Evolutionary conservation across 2,113 vertebrate species (phyloP), one percentile per base, ranked within the genome.

Genomic region (Rhynchopsitta pachyrhyncha): DNA sequence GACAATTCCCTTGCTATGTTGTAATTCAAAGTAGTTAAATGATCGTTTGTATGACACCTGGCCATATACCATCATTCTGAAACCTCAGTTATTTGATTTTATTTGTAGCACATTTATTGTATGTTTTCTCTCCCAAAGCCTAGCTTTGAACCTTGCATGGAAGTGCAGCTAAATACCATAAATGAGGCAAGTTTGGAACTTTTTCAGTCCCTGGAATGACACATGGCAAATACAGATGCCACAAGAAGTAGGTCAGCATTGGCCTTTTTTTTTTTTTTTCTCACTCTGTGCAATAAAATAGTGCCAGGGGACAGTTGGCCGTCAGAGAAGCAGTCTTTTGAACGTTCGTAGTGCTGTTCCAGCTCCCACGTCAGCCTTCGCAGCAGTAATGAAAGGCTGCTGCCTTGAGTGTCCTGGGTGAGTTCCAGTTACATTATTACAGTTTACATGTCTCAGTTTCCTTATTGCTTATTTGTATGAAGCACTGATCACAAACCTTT

Each of bases 401-500:
- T 86, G 71, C 62, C 91, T 82, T 62, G 75, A 86, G 53, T 85
- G 66, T 90, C 63, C 69, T 93, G 76, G 57, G 53, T 66, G 60
- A 86, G 53, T 77, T 96, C 83, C 90, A 95, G 69, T 55, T 91
- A 59, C 44, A 46, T 93, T 84, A 93, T 87, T 92, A 71, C 55
- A 66, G 60, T 28, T 86, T 80, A 77, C 44, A 27, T 7, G 6
- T 85, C 79, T 95, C 41, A 7, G 35, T 67, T 88, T 92, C 93
- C 62, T 88, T 66, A 29, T 42, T 76, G 53, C 55, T 96, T 76
- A 69, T 74, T 90, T 91, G 67, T 64, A 27, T 50, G 50, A 84
- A 68, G 82, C 68, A 73, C 25, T 23, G 52, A 91, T 88, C 47
- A 68, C 75, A 82, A 91, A 66, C 79, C n/a, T 75, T 94, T 64